Conservation (phyloP, 37 sponge, comb jelly and placozoan genomes). For the Hormiphora californensis region DNA sequence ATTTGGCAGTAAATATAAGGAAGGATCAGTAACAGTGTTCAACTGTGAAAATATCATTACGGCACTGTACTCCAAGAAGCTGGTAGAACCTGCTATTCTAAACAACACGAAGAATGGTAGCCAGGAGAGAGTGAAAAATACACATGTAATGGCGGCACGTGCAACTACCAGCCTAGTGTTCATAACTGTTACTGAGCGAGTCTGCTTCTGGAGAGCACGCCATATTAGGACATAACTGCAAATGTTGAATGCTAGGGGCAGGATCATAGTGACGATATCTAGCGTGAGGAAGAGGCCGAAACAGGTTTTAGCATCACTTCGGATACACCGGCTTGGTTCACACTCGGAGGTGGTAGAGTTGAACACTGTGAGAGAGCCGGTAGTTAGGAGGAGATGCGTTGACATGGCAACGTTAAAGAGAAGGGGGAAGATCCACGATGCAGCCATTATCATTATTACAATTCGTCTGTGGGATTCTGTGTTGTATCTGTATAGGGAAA, state of each 20-base stretch:
- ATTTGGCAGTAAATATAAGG: background rate
- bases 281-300: background rate
- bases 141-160: background rate
- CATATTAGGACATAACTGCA: background rate
- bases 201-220: background rate
- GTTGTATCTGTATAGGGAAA: background rate
- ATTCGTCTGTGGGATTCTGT: background rate
- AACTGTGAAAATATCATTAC: background rate
- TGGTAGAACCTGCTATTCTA: background rate
- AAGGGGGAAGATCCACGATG: background rate
- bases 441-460: background rate
- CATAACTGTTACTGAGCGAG: too few species aligned
- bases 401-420: background rate
- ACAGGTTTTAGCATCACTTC: background rate
- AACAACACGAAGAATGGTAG: slow-evolving; percentile 13
- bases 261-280: slow-evolving; percentile 20
- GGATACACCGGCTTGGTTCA: background rate
- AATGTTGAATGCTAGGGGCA: slow-evolving; percentile 33
- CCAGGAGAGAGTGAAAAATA: slow-evolving; percentile 12
- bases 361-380: background rate
- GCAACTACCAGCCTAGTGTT: slow-evolving; percentile 30
- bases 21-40: slow-evolving; percentile 29
- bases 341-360: background rate
- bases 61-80: background rate
- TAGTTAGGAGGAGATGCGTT: background rate